phyloP scores from a whole-genome alignment of 2,797 vertebrate species.

The Microctenopoma stevenorrisi region DNA sequence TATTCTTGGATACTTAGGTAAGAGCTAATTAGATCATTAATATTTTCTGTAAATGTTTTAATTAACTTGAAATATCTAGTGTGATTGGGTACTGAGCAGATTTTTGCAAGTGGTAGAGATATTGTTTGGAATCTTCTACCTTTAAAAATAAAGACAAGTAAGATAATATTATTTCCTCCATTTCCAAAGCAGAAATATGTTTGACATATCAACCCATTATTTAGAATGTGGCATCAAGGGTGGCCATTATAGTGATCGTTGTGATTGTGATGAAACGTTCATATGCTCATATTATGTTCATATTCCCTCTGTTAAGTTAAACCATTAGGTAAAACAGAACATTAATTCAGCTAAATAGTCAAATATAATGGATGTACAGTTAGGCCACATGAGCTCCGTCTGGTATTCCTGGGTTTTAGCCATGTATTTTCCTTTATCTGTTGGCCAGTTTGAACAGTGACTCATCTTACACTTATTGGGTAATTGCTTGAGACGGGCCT shows the following conservation, averaged over 20 bases:
- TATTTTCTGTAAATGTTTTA: slow-evolving; percentile 19
- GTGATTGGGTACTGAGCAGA: too few species aligned
- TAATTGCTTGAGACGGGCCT: slow-evolving; percentile 75
- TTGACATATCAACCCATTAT: slow-evolving; percentile 8
- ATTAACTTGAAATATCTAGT: slow-evolving; percentile 10
- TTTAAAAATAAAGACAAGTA: too few species aligned
- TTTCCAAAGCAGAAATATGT: not conserved
- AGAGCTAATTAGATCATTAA: slow-evolving; percentile 34
- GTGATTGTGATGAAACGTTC: slow-evolving; percentile 11
- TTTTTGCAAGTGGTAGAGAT: not conserved
- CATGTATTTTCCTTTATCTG: slow-evolving; percentile 7
- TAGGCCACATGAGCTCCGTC: slow-evolving; percentile 17
- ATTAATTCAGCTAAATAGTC: slow-evolving; percentile 19
- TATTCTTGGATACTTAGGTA: slow-evolving; percentile 40
- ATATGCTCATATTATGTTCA: not conserved
- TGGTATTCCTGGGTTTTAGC: slow-evolving; percentile 19
- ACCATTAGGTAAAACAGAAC: slow-evolving; percentile 29
- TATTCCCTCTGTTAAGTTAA: slow-evolving; percentile 7
- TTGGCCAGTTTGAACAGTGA: slow-evolving; percentile 67
- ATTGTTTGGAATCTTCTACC: not conserved
- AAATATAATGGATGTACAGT: slow-evolving; percentile 15
- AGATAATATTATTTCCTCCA: too few species aligned
- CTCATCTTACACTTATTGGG: slow-evolving; percentile 74
- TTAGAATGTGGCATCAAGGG: not conserved
- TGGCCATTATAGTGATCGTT: not conserved